Base-by-base conservation (phyloP, 35 echinoderm and acorn worm genomes). In the Apostichopus japonicus region DNA sequence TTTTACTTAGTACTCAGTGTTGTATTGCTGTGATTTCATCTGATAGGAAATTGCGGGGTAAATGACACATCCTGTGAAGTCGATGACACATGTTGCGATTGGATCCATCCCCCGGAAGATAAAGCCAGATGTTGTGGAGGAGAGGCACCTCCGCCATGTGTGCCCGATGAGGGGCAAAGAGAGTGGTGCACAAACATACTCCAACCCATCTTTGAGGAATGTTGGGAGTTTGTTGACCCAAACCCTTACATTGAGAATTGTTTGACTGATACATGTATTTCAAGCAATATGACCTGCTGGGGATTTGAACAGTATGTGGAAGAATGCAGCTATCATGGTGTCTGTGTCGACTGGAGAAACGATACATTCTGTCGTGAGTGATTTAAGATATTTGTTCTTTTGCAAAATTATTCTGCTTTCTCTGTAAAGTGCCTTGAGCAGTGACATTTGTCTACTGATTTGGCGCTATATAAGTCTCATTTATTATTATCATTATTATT, bases 311-410 rank as follows among this genome's bases (percentile, higher is more conserved):
- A 80, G 57, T 96, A 96, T 84, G 81, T 84, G 6, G 81, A 84
- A 0, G 71, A 87, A 72, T 95, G 94, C 56, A 71, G 90, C 53
- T 70, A 52, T 24, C 10, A 93, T 15, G 94, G 94, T 10, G 33
- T 95, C 25, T 96, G 95, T 53, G 54, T 96, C 1, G 95, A 96
- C 17, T 96, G 95, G 95, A 90, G 95, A 27, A 86, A 83, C 53
- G 87, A 93, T 22, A 92, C 93, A 88, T 96, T 96, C 25, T 96
- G 95, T 80, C 95, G 95, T 96, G 72, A 93, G 95, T 96, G 33
- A 44, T 44, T 44, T 44, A 44, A 44, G 33, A 44, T 44, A 44
- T 44, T 44, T n/a, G n/a, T n/a, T n/a, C n/a, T n/a, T n/a, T n/a
- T n/a, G n/a, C n/a, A n/a, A n/a, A n/a, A n/a, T n/a, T n/a, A n/a